A percentile compares a stretch with the other conserved stretches of the same genome.
These are phyloP conservation scores for Zalophus californianus DNA, from an alignment of 2,797 vertebrate species.

Conservation along the genomic window DNA sequence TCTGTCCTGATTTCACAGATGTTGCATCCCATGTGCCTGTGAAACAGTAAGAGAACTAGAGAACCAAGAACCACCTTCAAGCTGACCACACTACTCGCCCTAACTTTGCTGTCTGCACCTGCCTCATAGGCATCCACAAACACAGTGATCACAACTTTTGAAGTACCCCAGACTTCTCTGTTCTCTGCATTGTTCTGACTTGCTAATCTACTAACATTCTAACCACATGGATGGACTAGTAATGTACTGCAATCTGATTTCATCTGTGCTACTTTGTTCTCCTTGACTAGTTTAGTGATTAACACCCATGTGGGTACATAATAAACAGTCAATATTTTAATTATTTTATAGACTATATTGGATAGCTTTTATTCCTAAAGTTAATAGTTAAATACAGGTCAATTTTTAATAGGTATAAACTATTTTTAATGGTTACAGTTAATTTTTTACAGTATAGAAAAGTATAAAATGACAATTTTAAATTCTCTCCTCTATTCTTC, in stretches of 20 bases:
- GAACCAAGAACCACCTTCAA: not conserved
- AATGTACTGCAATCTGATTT: not conserved
- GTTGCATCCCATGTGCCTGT: rapidly evolving
- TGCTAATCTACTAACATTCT: not conserved
- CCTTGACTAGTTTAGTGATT: not conserved
- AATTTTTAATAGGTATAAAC: not conserved
- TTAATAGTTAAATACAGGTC: constrained; percentile 10
- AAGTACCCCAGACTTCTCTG: not conserved
- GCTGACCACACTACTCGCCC: not conserved
- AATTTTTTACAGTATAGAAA: not conserved
- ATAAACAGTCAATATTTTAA: not conserved
- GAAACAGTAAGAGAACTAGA: not conserved
- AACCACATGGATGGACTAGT: not conserved
- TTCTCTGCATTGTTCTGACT: not conserved
- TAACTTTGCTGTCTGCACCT: not conserved
- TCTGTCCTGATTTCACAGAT: not conserved
- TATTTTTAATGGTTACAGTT: not conserved
- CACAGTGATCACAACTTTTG: not conserved
- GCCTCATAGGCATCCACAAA: not conserved
- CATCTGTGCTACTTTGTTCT: not conserved
- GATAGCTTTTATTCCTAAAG: not conserved
- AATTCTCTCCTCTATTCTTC: not conserved
- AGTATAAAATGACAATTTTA: not conserved
- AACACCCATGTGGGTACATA: not conserved
- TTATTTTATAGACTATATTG: not conserved